Evolutionary conservation across 2,113 vertebrate species (phyloP).

Genomic region (Orthochromis malagaraziensis): DNA sequence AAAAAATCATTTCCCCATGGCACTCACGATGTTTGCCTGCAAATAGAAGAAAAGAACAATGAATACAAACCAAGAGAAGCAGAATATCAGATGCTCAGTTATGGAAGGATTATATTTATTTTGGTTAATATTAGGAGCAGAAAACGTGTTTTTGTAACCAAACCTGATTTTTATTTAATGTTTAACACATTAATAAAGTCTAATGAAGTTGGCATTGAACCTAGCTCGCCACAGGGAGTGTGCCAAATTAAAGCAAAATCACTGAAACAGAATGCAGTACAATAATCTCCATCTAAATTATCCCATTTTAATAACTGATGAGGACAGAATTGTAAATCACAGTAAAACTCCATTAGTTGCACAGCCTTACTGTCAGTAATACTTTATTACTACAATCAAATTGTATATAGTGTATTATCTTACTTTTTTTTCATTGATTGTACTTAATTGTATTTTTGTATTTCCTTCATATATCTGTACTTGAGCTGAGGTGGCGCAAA

Average conservation of each 20-base stretch:
- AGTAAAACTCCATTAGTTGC: not conserved
- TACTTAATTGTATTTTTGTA: too few relatives aligned
- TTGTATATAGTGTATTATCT: too few relatives aligned
- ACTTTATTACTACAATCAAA: not conserved
- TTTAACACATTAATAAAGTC: not conserved
- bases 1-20: slow-evolving; percentile 56
- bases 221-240: not conserved
- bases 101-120: not conserved
- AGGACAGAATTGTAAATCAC: not conserved
- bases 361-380: not conserved
- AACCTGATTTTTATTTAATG: not conserved
- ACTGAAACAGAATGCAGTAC: not conserved
- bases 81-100: not conserved
- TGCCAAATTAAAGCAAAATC: not conserved
- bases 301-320: not conserved
- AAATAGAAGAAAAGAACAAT: not conserved
- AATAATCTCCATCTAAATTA: not conserved
- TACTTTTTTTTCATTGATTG: too few relatives aligned
- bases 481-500: too few relatives aligned
- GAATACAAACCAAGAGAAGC: not conserved
- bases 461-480: too few relatives aligned
- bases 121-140: not conserved
- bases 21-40: slow-evolving; percentile 72
- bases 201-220: not conserved
- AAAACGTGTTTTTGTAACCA: not conserved